Percentiles rank a stretch among this genome's conserved stretches.
These are phyloP conservation scores for Rhegmatorhina hoffmannsi DNA, from an alignment of 2,113 vertebrate genomes.

Conservation along the genomic window DNA sequence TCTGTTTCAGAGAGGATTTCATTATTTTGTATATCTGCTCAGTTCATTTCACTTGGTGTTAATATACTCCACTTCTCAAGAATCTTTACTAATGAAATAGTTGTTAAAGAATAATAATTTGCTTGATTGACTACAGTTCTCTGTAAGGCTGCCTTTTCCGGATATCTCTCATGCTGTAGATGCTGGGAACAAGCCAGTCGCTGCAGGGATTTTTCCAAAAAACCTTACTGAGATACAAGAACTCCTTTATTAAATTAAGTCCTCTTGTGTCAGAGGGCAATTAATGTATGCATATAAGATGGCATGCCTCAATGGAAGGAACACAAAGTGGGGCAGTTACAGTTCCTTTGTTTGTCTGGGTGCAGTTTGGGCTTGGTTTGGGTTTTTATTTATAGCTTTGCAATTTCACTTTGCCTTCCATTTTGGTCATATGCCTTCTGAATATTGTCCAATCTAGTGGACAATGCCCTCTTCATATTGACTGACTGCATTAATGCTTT, in stretches of 20 bases:
- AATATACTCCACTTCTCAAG: not conserved
- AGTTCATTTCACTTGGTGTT: not conserved
- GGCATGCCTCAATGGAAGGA: not conserved
- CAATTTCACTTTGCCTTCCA: not conserved
- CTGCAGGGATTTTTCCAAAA: not conserved
- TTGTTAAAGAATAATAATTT: not conserved
- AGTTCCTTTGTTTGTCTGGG: not conserved
- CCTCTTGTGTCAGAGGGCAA: not conserved
- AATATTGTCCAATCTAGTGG: not conserved
- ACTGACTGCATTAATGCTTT: not conserved
- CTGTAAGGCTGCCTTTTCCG: not conserved
- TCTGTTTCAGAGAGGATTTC: not conserved
- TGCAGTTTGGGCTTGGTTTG: not conserved
- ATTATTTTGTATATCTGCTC: not conserved
- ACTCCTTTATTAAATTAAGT: not conserved
- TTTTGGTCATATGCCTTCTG: not conserved
- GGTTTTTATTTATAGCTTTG: not conserved
- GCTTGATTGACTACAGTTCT: not conserved
- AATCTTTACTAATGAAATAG: not conserved
- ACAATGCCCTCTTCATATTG: not conserved
- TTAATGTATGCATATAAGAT: not conserved
- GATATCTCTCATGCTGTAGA: not conserved
- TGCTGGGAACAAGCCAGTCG: not conserved
- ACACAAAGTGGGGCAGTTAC: not conserved
- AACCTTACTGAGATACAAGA: not conserved